These are phyloP conservation scores for Bombus consobrinus DNA, from an alignment of 1,140 invertebrate species.

Conservation along the genomic window DNA sequence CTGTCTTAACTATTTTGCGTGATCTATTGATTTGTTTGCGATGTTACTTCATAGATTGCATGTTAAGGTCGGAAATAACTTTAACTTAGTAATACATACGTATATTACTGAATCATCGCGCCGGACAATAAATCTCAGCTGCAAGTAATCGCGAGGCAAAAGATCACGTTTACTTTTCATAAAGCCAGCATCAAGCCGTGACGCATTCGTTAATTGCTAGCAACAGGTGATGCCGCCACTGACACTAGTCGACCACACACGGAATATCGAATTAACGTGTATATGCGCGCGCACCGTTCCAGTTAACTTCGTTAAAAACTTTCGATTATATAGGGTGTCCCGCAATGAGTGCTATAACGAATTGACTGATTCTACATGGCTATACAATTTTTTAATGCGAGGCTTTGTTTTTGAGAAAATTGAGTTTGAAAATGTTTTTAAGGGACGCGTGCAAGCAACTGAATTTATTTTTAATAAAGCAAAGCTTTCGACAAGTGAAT, in stretches of 20 bases:
- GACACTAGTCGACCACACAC: constrained; percentile 55
- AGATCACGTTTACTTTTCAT: constrained; percentile 55
- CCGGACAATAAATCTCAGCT: neutral
- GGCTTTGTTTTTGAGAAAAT: neutral
- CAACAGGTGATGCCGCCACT: constrained; percentile 67
- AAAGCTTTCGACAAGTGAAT: neutral
- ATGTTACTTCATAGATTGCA: neutral
- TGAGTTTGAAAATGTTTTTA: neutral
- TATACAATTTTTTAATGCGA: neutral
- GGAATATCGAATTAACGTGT: constrained; percentile 48
- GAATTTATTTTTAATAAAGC: neutral
- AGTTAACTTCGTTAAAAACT: constrained; percentile 52
- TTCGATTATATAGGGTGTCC: constrained; percentile 34
- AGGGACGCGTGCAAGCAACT: neutral
- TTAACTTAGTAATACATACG: too few species aligned
- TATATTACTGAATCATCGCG: too few species aligned
- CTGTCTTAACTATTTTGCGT: neutral
- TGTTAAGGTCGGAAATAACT: too few species aligned
- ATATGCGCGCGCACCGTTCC: neutral
- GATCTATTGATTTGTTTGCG: neutral
- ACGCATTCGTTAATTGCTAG: constrained; percentile 67
- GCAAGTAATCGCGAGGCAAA: constrained; percentile 11
- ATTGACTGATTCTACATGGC: neutral
- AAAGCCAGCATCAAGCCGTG: constrained; percentile 44
- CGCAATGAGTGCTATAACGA: neutral